Conservation (phyloP, 2,888 invertebrate genomes). For the Xylophagus ater region DNA sequence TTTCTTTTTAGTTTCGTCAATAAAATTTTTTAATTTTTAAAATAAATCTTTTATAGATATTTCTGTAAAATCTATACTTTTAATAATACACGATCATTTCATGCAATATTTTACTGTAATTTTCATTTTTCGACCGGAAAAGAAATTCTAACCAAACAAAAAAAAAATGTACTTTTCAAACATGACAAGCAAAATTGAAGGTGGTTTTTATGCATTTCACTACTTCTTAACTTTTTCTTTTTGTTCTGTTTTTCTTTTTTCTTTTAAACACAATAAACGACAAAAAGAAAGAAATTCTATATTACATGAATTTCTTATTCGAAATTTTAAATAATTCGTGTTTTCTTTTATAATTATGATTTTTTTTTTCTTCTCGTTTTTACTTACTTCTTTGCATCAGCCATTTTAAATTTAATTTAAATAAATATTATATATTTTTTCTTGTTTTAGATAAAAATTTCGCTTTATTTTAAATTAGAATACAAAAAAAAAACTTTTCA, state of each 20-base stretch:
- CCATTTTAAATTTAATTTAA: no score
- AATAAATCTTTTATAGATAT: no score
- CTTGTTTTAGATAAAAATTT: no score
- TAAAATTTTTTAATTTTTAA: no score
- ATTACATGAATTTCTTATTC: constrained; percentile 1
- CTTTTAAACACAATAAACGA: not conserved
- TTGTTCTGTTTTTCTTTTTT: constrained; percentile 20
- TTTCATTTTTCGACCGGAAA: no score
- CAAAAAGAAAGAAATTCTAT: not conserved
- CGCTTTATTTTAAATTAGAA: not conserved
- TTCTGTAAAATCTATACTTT: no score
- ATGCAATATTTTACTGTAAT: not conserved
- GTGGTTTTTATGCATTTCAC: constrained; percentile 12
- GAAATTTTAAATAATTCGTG: constrained; percentile 6
- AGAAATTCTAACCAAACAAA: no score
- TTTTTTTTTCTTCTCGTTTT: constrained; percentile 11
- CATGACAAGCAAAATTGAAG: constrained; percentile 20
- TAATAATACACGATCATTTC: no score
- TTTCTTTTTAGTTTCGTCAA: no score
- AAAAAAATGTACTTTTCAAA: no score
- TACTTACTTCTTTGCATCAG: constrained; percentile 38
- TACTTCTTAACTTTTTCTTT: constrained; percentile 13
- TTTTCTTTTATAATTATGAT: constrained; percentile 12
- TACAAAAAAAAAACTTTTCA: constrained; percentile 4
- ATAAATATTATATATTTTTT: no score